These are phyloP conservation scores for Apeira syringaria DNA, from an alignment of 2,888 invertebrate species.

Conservation along the genomic window DNA sequence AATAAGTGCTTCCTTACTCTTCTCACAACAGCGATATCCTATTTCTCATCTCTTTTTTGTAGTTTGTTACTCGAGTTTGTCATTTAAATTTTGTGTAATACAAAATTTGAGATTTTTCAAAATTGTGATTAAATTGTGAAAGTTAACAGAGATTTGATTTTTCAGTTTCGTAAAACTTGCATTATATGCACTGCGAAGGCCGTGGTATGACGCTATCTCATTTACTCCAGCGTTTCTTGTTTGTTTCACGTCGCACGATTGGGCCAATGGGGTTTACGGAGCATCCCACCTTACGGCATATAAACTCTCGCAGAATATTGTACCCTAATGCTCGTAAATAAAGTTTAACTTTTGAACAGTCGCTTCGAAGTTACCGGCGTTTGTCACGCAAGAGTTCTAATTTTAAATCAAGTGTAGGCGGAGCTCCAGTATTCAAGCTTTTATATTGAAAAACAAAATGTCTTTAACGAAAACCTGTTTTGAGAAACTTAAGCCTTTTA, in stretches of 20 bases:
- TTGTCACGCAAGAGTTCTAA: constrained; percentile 83
- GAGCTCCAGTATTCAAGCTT: constrained; percentile 77
- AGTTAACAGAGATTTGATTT: constrained; percentile 6
- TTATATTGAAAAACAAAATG: constrained; percentile 81
- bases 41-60: constrained; percentile 54
- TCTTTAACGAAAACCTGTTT: constrained; percentile 80
- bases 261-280: constrained; percentile 81
- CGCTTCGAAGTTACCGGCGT: constrained; percentile 79
- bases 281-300: constrained; percentile 80
- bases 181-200: constrained; percentile 25
- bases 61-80: constrained; percentile 31
- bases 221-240: constrained; percentile 74
- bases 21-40: constrained; percentile 39
- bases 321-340: constrained; percentile 75
- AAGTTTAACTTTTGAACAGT: constrained; percentile 81
- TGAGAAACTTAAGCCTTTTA: constrained; percentile 81
- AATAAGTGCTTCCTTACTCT: constrained; percentile 58
- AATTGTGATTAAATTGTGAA: constrained; percentile 3
- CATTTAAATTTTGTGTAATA: constrained; percentile 10
- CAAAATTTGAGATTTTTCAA: constrained; percentile 10
- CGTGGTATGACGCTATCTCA: constrained; percentile 61
- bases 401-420: constrained; percentile 84
- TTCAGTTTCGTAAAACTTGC: constrained; percentile 3
- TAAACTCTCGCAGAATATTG: constrained; percentile 75
- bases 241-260: constrained; percentile 77